Evolutionary conservation across 1,140 invertebrate species (phyloP).

Genomic region (Kradibia gibbosae): DNA sequence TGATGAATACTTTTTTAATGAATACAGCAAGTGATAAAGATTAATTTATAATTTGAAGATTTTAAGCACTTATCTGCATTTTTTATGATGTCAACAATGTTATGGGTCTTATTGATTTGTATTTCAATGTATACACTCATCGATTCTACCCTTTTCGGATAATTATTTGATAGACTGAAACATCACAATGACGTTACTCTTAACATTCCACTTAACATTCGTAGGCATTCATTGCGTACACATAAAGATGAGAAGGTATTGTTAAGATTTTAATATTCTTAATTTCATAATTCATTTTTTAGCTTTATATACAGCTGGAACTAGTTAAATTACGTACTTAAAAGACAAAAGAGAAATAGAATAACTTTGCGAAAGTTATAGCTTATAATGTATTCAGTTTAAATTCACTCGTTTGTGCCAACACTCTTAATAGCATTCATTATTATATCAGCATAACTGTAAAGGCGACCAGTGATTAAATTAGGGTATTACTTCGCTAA

Average conservation of each 20-base stretch:
- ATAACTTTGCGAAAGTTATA: conserved; percentile 16
- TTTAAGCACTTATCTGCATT: conserved; percentile 38
- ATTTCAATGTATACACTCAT: conserved; percentile 6
- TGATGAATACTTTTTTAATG: conserved; percentile 57
- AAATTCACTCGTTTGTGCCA: conserved; percentile 46
- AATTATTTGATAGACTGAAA: conserved; percentile 48
- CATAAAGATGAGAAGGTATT: conserved; percentile 19
- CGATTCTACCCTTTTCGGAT: conserved; percentile 4
- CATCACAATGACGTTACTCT: conserved; percentile 43
- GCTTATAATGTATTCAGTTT: conserved; percentile 18
- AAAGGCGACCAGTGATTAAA: conserved; percentile 42
- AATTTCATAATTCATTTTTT: conserved; percentile 32
- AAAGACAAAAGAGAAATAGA: conserved; percentile 20
- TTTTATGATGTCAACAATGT: conserved; percentile 14
- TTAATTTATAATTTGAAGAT: conserved; percentile 53
- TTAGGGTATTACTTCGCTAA: conserved; percentile 3
- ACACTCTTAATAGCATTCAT: conserved; percentile 38
- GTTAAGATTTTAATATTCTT: conserved; percentile 28
- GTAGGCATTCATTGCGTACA: conserved; percentile 14
- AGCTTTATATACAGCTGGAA: conserved; percentile 25
- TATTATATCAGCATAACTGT: conserved; percentile 21
- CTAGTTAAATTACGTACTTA: conserved; percentile 47
- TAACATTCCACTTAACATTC: conserved; percentile 47
- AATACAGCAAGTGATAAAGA: conserved; percentile 61
- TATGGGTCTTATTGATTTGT: conserved; percentile 38